Evolutionary conservation across 2,888 invertebrate species (phyloP).

Genomic region (Capitulum mitella): DNA sequence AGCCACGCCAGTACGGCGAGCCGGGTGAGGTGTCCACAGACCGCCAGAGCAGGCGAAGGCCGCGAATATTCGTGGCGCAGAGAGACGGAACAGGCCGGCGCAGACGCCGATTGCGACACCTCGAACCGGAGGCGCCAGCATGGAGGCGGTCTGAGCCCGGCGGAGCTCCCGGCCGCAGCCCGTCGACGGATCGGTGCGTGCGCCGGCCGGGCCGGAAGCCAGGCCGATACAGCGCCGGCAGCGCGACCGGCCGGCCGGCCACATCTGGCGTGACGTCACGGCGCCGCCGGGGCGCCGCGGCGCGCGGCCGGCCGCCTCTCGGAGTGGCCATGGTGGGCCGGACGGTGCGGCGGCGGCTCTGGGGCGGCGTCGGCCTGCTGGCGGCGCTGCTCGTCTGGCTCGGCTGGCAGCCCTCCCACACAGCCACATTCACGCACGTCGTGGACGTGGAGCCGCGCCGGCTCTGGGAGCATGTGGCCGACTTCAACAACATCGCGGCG

Average conservation of each 20-base stretch:
- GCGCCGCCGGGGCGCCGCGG: neutral
- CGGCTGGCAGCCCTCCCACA: neutral
- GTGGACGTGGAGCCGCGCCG: neutral
- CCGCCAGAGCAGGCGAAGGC: too few species aligned
- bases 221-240: neutral
- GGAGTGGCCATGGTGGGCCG: neutral
- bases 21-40: too few species aligned
- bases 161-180: neutral
- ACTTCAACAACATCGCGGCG: conserved; percentile 1
- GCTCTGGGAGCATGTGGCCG: conserved; percentile 18
- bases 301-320: neutral
- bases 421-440: neutral
- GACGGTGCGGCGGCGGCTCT: neutral
- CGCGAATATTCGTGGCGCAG: too few species aligned
- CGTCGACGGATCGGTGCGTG: neutral
- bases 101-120: too few species aligned
- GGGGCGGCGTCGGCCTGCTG: neutral
- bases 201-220: neutral
- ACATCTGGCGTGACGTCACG: neutral
- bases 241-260: neutral
- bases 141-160: neutral
- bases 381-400: neutral
- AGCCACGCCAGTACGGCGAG: too few species aligned
- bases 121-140: too few species aligned
- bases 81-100: too few species aligned